Evolutionary conservation across 2,113 vertebrate genomes (phyloP).

Genomic region (Capra hircus): DNA sequence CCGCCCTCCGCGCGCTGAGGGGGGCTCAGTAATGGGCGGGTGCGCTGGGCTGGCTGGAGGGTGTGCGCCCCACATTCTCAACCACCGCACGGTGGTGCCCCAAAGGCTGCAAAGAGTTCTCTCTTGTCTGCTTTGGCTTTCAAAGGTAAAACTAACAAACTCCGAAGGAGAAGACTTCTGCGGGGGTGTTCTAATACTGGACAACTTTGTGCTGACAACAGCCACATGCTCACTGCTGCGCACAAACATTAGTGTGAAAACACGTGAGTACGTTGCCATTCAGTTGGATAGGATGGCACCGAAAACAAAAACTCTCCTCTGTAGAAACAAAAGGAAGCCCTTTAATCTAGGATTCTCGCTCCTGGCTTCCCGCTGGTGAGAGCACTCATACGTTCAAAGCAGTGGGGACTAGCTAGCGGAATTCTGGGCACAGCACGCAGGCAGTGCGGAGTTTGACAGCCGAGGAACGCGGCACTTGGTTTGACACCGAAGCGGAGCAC

Average conservation of each 20-base stretch:
- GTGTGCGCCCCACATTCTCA: background rate
- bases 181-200: slow-evolving; percentile 84
- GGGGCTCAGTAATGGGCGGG: background rate
- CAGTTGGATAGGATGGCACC: background rate
- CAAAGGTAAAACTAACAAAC: slow-evolving; percentile 83
- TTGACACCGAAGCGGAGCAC: background rate
- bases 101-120: background rate
- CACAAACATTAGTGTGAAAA: slow-evolving; percentile 47
- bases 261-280: slow-evolving; percentile 77
- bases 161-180: slow-evolving; percentile 79
- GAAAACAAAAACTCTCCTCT: background rate
- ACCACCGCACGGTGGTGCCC: accelerated
- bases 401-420: too few relatives aligned
- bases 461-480: background rate
- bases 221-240: slow-evolving; percentile 81
- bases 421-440: background rate
- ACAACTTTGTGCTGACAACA: slow-evolving; percentile 83
- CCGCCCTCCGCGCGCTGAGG: background rate
- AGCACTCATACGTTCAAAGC: too few relatives aligned
- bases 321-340: background rate
- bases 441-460: accelerated
- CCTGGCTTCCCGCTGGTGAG: background rate
- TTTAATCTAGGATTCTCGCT: background rate
- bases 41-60: background rate
- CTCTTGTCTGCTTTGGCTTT: background rate